A percentile compares a stretch with the other conserved stretches of the same genome.
Conservation (phyloP, 2,888 invertebrate species). For the Lasioglossum villosulum region DNA sequence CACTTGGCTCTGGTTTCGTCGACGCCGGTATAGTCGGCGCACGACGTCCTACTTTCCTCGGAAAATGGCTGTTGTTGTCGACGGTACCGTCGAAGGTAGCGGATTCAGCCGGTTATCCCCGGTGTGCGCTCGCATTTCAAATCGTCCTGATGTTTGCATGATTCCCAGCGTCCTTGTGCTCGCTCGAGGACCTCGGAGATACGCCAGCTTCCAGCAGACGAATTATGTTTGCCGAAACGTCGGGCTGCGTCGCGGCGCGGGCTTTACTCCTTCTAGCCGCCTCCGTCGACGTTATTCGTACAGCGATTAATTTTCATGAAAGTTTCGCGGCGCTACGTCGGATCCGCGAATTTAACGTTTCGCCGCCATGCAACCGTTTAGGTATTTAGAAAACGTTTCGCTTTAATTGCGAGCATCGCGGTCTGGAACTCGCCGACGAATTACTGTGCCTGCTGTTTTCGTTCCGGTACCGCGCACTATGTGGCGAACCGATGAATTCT, state of each 20-base stretch:
- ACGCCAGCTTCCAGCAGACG: background rate
- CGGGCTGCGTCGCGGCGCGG: background rate
- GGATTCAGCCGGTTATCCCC: conserved; percentile 13
- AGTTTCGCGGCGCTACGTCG: background rate
- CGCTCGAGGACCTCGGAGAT: background rate
- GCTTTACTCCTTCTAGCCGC: background rate
- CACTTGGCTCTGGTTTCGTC: background rate
- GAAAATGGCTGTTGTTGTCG: conserved; percentile 15
- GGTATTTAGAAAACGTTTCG: background rate
- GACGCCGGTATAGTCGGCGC: conserved; percentile 7
- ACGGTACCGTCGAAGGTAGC: conserved; percentile 3
- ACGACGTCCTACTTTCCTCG: conserved; percentile 12
- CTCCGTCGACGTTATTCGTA: background rate
- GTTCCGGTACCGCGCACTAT: no score
- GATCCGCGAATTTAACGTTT: background rate
- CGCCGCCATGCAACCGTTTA: background rate
- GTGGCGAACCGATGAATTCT: no score
- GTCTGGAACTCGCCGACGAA: background rate
- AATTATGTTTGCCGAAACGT: conserved; percentile 10
- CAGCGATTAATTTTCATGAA: conserved; percentile 11
- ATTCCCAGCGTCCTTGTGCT: conserved; percentile 12
- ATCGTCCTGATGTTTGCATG: conserved; percentile 21
- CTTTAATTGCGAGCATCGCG: background rate
- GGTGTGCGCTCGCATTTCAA: conserved; percentile 23
- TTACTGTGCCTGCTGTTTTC: background rate